These are phyloP conservation scores for Lasioglossum vierecki DNA, from an alignment of 2,888 invertebrate genomes.

Conservation along the genomic window DNA sequence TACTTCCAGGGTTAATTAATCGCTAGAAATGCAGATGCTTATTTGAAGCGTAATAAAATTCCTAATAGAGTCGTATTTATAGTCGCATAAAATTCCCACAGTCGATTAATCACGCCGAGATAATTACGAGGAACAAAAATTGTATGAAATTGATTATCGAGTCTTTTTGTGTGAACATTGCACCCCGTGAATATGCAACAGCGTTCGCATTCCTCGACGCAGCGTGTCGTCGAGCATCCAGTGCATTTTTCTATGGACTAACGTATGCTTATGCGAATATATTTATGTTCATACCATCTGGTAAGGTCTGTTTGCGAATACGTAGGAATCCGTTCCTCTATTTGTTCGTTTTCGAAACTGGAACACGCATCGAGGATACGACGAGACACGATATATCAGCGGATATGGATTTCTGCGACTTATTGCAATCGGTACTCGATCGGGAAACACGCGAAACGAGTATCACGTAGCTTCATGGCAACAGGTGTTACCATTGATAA, in stretches of 20 bases:
- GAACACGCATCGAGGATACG: neutral
- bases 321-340: neutral
- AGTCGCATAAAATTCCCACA: neutral
- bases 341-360: neutral
- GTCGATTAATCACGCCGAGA: neutral
- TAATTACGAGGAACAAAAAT: neutral
- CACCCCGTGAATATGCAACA: neutral
- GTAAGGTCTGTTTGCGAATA: neutral
- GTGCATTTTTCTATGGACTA: neutral
- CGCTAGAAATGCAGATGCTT: neutral
- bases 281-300: neutral
- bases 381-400: conserved; percentile 19
- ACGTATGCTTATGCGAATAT: neutral
- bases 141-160: neutral
- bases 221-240: neutral
- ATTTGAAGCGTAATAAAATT: neutral
- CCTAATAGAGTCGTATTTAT: neutral
- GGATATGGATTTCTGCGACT: conserved; percentile 13
- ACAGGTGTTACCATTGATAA: neutral
- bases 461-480: no score
- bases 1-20: no score
- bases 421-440: conserved; percentile 12
- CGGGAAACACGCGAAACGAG: neutral
- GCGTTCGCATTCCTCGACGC: neutral
- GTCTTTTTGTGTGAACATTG: neutral